Percentiles rank a stretch among this genome's conserved stretches.
Evolutionary conservation across 2,113 vertebrate genomes (phyloP).

Genomic region (Crotalus tigris): DNA sequence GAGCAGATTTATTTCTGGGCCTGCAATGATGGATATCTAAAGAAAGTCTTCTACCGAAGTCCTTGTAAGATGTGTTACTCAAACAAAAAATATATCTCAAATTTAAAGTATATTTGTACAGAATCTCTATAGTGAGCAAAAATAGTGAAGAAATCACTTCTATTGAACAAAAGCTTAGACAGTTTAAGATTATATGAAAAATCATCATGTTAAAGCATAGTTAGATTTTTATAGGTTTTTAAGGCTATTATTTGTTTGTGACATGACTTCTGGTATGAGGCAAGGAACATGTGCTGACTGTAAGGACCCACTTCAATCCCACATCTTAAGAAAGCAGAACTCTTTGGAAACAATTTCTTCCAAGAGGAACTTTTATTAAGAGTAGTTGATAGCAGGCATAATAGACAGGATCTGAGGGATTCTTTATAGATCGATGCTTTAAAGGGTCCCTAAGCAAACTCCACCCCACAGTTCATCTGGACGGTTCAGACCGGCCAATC

Average conservation of each 20-base stretch:
- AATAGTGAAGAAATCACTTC: conserved; percentile 36
- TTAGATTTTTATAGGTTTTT: background rate
- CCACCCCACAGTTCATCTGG: no score
- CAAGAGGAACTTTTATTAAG: no score
- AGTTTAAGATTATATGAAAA: conserved; percentile 23
- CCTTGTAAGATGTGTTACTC: conserved; percentile 32
- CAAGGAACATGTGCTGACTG: background rate
- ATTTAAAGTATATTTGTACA: conserved; percentile 30
- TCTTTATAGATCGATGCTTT: no score
- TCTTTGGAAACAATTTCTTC: no score
- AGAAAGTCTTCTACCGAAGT: conserved; percentile 37
- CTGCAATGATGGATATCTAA: conserved; percentile 39
- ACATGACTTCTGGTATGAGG: background rate
- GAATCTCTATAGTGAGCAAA: conserved; percentile 21
- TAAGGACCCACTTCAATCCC: no score
- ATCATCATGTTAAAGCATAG: conserved; percentile 19
- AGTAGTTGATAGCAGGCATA: no score
- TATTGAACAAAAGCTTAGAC: conserved; percentile 46
- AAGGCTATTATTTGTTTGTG: background rate
- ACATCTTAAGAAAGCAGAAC: no score
- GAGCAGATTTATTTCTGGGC: conserved; percentile 49
- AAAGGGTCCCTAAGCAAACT: no score
- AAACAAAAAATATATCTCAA: conserved; percentile 11
- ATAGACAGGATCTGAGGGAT: no score
- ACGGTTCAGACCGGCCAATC: no score